Conservation (phyloP, 2,888 invertebrate species). For the Cartodere bifasciata region DNA sequence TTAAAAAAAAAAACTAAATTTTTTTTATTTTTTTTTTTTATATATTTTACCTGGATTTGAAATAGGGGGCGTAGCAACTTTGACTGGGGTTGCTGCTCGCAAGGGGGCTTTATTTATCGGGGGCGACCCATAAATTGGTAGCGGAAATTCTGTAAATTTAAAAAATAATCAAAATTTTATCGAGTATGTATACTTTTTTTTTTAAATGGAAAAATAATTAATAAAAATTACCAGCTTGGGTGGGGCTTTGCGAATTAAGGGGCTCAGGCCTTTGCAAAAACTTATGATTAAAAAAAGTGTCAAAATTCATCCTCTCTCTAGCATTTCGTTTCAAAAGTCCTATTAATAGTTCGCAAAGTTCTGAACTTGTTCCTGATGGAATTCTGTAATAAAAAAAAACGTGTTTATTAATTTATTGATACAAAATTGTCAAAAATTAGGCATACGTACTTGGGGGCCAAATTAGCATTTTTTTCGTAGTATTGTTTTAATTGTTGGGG, state of each 20-base stretch:
- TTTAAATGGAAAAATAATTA: slow-evolving; percentile 1
- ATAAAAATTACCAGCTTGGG: slow-evolving; percentile 19
- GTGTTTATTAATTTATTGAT: no score
- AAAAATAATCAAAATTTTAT: no score
- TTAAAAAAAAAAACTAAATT: slow-evolving; percentile 2
- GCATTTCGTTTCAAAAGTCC: slow-evolving; percentile 85
- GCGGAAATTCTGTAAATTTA: slow-evolving; percentile 24
- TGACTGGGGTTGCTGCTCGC: slow-evolving; percentile 25
- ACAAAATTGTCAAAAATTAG: not conserved
- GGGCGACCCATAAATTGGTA: slow-evolving; percentile 29
- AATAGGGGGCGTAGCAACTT: slow-evolving; percentile 27
- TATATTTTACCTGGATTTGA: slow-evolving; percentile 30
- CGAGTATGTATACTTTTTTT: not conserved
- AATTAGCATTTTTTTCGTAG: slow-evolving; percentile 89
- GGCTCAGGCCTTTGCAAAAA: slow-evolving; percentile 63
- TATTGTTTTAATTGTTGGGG: slow-evolving; percentile 94
- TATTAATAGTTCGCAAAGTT: slow-evolving; percentile 74
- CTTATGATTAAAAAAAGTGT: slow-evolving; percentile 88
- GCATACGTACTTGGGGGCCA: slow-evolving; percentile 70
- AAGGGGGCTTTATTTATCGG: slow-evolving; percentile 17
- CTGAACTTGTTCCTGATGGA: slow-evolving; percentile 83
- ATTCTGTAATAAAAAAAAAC: slow-evolving; percentile 52
- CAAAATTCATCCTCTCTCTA: slow-evolving; percentile 90
- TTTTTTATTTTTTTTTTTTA: no score
- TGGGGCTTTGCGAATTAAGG: slow-evolving; percentile 35